phyloP scores from a whole-genome alignment of 2,797 vertebrate genomes.

The Pristis pectinata region DNA sequence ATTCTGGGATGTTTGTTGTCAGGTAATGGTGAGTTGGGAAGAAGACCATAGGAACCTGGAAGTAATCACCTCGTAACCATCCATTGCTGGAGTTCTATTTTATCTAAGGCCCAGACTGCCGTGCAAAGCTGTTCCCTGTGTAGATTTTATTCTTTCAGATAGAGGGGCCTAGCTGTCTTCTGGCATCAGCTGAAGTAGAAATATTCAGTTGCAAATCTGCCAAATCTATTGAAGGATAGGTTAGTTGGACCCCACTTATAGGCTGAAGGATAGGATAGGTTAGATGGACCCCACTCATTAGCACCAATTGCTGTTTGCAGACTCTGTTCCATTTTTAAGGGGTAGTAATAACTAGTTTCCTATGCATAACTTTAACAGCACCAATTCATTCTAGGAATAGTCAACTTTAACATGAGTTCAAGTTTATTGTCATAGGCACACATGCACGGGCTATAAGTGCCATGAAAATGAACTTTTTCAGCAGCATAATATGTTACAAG shows the following conservation, averaged over 20 bases:
- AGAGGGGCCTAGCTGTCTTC: too few species aligned
- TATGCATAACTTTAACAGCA: not conserved
- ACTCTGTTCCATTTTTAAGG: not conserved
- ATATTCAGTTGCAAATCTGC: not conserved
- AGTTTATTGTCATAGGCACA: too few species aligned
- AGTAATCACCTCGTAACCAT: not conserved
- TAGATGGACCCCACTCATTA: not conserved
- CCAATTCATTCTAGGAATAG: not conserved
- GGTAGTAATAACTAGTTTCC: not conserved
- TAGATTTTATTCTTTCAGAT: not conserved
- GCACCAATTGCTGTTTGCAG: not conserved
- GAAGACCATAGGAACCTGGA: not conserved
- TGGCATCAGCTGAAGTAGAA: not conserved
- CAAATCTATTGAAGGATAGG: not conserved
- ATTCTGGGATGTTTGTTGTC: not conserved
- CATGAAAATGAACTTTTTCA: too few species aligned
- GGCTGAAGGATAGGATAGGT: not conserved
- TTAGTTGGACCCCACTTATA: not conserved
- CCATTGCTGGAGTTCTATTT: not conserved
- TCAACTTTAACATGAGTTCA: not conserved
- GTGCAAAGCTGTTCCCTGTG: not conserved
- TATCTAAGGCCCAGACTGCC: not conserved
- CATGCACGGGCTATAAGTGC: too few species aligned
- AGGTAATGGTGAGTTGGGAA: not conserved
- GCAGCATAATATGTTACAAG: too few species aligned